Evolutionary conservation across 2,797 vertebrate species (phyloP).

Genomic region (Karalla daura): DNA sequence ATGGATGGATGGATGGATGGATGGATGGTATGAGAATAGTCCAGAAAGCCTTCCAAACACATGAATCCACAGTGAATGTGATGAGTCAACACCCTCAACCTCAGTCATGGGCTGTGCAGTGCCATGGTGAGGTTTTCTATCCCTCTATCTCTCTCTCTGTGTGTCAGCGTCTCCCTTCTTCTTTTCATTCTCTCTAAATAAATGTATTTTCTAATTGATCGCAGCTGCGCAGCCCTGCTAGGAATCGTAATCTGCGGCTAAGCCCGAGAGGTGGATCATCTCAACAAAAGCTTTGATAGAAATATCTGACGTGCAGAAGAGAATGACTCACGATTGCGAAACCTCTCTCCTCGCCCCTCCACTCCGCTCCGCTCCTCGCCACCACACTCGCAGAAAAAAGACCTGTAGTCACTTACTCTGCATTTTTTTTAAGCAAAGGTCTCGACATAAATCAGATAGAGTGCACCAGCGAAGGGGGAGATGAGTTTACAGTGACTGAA

Average conservation of each 20-base stretch:
- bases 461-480: slow-evolving; percentile 33
- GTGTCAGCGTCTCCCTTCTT: too few species aligned
- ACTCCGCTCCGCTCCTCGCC: background rate
- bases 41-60: slow-evolving; percentile 6
- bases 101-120: slow-evolving; percentile 18
- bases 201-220: slow-evolving; percentile 48
- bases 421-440: slow-evolving; percentile 63
- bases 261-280: slow-evolving; percentile 33
- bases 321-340: slow-evolving; percentile 17
- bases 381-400: slow-evolving; percentile 30
- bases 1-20: too few species aligned
- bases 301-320: slow-evolving; percentile 49
- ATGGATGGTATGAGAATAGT: too few species aligned
- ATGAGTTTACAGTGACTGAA: slow-evolving; percentile 36
- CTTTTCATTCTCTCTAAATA: slow-evolving; percentile 38
- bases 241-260: slow-evolving; percentile 26
- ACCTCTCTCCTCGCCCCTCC: background rate
- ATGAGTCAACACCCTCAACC: slow-evolving; percentile 36
- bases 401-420: slow-evolving; percentile 65
- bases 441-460: slow-evolving; percentile 73
- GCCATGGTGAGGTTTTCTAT: slow-evolving; percentile 29
- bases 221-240: slow-evolving; percentile 25
- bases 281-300: slow-evolving; percentile 58
- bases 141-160: too few species aligned
- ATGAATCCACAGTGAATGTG: slow-evolving; percentile 7